Evolutionary conservation across 2,797 vertebrate species (phyloP), one percentile per base, ranked within the genome.

Genomic region (Ceyx erithaca): DNA sequence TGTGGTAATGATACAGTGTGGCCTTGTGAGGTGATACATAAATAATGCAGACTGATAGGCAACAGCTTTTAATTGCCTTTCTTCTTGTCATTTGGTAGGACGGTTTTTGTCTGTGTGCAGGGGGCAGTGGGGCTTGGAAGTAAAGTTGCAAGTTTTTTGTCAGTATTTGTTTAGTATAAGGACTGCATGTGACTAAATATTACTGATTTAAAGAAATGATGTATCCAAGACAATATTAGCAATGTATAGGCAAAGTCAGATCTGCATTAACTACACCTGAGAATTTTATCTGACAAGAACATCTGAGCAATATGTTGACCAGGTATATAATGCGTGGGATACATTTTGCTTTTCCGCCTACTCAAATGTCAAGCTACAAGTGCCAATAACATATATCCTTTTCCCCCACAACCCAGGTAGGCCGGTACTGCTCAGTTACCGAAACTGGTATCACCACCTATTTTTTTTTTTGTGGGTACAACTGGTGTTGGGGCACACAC

Each of bases 121-220:
- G 19, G 20, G 7, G 12, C n/a, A 87, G 21, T 59, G 31, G 84
- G 48, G 16, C 8, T 46, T 58, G 26, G 40, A 83, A 16, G 54
- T 49, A 62, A 85, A 77, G 25, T 33, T 9, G 0, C 19, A 51
- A 21, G 18, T 4, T 63, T 70, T 79, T 63, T 64, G 40, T 43
- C 41, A 28, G 11, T n/a, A 30, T n/a, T 58, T 54, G 22, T 59
- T 80, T 67, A 78, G 45, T 41, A 26, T 80, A 33, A 89, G 33
- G 20, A 20, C 9, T 68, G 6, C 14, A 11, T 37, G 19, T 35
- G 17, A 28, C 14, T 61, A 61, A 61, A 68, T 71, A 41, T 61
- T 83, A 21, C n/a, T 71, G 59, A 46, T 43, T 71, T 85, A 54
- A 68, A 83, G n/a, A 80, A 87, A 46, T 20, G n/a, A 14, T 22